Evolutionary conservation across 2,797 vertebrate species (phyloP), one percentile per base, ranked within the genome.

Genomic region (Dryobates pubescens): DNA sequence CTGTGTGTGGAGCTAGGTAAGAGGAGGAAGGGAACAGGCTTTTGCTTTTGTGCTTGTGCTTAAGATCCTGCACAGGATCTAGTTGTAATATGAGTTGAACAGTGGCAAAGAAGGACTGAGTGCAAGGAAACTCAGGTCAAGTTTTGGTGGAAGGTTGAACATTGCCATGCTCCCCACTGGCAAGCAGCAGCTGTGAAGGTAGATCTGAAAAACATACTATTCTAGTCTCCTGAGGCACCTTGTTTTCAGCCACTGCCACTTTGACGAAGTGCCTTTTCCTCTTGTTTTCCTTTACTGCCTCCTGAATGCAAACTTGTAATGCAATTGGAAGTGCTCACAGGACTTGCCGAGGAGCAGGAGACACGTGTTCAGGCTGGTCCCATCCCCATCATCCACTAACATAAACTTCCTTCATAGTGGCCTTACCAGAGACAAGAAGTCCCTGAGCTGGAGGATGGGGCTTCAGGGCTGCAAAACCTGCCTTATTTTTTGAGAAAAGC

Each of bases 111-210:
- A 89, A 64, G 62, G 17, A 5, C 64, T 72, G 17, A 2, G 38
- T 12, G 18, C 13, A 27, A 43, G 58, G 58, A 49, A 26, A 26
- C 17, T 4, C 2, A 49, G 45, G 34, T 68, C 19, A 27, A 3
- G 27, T 32, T 84, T 73, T 76, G 56, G 18, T 69, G 59, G 51
- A 59, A 62, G 63, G 16, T 36, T 36, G 23, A 69, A 45, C 0
- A 0, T 51, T 22, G 26, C 57, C 1, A 0, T 72, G 45, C 38
- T 85, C 53, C 38, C 24, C 8, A 5, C 23, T 56, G 69, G 22
- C 29, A 61, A 71, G 62, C 59, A 63, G 79, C 43, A 64, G 59
- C 45, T 49, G 51, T 56, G 77, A 26, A 19, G 61, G 16, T 8
- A 32, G 56, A 59, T 68, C 74, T 88, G 84, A 65, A 72, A 76